Evolutionary conservation across 2,113 vertebrate species (phyloP).

Genomic region (Xyrauchen texanus): DNA sequence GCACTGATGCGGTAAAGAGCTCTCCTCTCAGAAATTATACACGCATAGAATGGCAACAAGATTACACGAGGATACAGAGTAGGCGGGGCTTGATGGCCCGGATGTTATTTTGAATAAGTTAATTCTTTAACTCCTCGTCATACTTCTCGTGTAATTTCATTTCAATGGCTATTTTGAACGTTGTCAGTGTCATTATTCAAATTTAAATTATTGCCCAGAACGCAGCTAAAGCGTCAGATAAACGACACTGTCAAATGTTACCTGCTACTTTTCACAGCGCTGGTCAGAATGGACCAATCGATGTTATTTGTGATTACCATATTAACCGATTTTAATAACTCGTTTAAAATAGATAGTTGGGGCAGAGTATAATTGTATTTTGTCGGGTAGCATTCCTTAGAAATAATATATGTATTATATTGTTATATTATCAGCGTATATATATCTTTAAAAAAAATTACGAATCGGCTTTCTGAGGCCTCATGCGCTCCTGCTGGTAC

Average conservation of each 20-base stretch:
- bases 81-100: background rate
- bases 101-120: background rate
- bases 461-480: background rate
- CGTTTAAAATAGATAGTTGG: too few relatives aligned
- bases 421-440: too few relatives aligned
- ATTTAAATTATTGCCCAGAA: background rate
- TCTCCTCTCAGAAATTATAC: background rate
- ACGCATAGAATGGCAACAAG: background rate
- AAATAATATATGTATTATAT: background rate
- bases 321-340: background rate
- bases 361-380: background rate
- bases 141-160: background rate
- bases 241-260: background rate
- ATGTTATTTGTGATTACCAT: too few relatives aligned
- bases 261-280: background rate
- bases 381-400: background rate
- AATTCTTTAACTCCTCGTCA: too few relatives aligned
- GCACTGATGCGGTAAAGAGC: background rate
- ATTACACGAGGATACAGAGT: accelerated
- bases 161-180: background rate
- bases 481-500: background rate
- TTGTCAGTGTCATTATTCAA: background rate
- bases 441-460: too few relatives aligned
- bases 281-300: too few relatives aligned
- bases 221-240: background rate